A percentile compares a stretch with the other conserved stretches of the same genome.
phyloP scores from a whole-genome alignment of 2,888 invertebrate species.

The Limnephilus auricula region DNA sequence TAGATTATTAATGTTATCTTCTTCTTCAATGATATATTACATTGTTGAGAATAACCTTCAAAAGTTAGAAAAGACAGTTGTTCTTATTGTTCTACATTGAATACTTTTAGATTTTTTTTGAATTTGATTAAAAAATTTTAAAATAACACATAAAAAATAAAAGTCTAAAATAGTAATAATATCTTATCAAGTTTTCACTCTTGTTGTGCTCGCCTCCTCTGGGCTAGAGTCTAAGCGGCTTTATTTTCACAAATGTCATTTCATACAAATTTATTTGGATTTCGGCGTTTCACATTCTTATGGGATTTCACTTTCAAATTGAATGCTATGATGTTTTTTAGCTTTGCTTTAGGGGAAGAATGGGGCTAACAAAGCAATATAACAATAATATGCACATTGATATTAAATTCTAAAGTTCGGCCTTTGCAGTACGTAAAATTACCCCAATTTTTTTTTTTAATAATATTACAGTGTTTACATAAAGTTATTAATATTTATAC shows the following conservation, averaged over 20 bases:
- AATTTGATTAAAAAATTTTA: too few species aligned
- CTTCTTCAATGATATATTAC: too few species aligned
- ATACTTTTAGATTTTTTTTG: too few species aligned
- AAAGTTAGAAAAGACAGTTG: too few species aligned
- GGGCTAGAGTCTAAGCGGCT: neutral
- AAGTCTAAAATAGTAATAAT: too few species aligned
- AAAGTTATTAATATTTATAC: too few species aligned
- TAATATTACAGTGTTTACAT: too few species aligned
- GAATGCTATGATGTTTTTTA: neutral
- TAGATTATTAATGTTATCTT: too few species aligned
- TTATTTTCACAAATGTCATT: neutral
- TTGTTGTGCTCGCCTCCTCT: neutral
- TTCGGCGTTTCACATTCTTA: neutral
- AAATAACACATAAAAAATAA: too few species aligned
- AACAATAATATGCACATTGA: neutral
- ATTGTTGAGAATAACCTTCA: too few species aligned
- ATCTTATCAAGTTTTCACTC: neutral
- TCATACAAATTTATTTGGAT: slow-evolving; percentile 2
- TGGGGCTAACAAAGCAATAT: neutral
- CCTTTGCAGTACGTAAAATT: neutral
- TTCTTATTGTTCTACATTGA: too few species aligned
- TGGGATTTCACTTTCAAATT: slow-evolving; percentile 2
- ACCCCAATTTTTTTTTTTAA: too few species aligned
- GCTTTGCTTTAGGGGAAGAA: neutral
- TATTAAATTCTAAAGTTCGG: neutral